phyloP scores from a whole-genome alignment of 1,140 invertebrate genomes.

The Drosophila lacteicornis region DNA sequence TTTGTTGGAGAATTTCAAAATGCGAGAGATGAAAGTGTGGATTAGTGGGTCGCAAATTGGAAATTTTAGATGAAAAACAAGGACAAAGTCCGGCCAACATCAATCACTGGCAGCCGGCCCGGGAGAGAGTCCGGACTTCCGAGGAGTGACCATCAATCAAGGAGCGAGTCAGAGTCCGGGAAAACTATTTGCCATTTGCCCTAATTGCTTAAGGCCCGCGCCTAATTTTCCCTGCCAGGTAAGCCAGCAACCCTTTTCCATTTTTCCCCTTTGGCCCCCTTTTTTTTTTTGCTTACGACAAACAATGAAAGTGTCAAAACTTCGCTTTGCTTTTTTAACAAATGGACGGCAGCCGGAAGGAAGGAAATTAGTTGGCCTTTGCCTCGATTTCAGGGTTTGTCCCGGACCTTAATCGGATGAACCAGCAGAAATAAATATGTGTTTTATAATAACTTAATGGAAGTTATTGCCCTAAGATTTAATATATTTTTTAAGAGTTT shows the following conservation, averaged over 20 bases:
- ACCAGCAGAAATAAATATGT: not conserved
- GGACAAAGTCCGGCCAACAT: conserved; percentile 28
- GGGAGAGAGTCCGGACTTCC: not conserved
- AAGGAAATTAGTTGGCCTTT: conserved; percentile 61
- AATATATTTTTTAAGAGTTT: not conserved
- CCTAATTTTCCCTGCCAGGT: conserved; percentile 43
- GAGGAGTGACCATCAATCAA: conserved; percentile 64
- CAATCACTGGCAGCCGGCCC: conserved; percentile 47
- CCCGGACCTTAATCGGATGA: not conserved
- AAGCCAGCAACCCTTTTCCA: conserved; percentile 53
- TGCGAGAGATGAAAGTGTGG: conserved; percentile 73
- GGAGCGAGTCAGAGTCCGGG: conserved; percentile 7
- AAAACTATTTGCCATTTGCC: conserved; percentile 71
- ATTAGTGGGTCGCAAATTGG: conserved; percentile 53
- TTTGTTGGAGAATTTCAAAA: conserved; percentile 66
- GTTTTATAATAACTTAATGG: not conserved
- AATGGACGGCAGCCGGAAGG: conserved; percentile 56
- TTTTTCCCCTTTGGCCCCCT: not conserved
- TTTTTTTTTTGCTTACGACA: not conserved
- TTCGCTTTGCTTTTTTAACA: conserved; percentile 64
- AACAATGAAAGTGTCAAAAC: conserved; percentile 67
- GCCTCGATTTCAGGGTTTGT: not conserved
- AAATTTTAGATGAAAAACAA: conserved; percentile 3
- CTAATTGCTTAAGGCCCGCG: conserved; percentile 63
- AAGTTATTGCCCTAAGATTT: not conserved